These are phyloP conservation scores for Saxidomus purpurata DNA, from an alignment of 1,140 invertebrate species.

Conservation along the genomic window DNA sequence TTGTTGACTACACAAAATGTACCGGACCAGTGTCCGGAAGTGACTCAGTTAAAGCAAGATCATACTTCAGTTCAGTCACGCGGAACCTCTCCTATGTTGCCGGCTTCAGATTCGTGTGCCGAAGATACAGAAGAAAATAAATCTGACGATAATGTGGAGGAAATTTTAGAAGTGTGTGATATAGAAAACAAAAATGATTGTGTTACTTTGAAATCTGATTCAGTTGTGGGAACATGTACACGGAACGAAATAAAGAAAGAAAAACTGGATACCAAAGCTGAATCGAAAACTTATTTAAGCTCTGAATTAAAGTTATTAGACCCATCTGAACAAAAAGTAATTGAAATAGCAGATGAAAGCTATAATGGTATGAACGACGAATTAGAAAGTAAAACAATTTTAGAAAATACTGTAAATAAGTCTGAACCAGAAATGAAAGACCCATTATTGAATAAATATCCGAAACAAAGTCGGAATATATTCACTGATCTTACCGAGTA, in stretches of 20 bases:
- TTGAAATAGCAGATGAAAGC: neutral
- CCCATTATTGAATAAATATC: neutral
- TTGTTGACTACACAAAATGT: constrained; percentile 30
- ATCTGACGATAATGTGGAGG: constrained; percentile 37
- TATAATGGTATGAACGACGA: neutral
- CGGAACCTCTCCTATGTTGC: constrained; percentile 83
- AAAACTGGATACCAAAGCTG: neutral
- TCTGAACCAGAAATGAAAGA: neutral
- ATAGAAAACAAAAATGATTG: constrained; percentile 19
- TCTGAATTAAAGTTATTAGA: neutral
- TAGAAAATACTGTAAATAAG: neutral
- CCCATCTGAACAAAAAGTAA: neutral
- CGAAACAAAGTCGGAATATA: neutral
- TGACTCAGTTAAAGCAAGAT: constrained; percentile 71
- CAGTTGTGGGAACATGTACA: neutral
- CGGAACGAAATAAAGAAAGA: neutral
- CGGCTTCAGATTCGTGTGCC: constrained; percentile 68
- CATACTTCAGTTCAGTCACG: constrained; percentile 79
- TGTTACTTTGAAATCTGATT: neutral
- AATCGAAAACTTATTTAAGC: neutral
- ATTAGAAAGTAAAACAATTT: neutral
- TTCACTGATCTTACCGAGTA: constrained; percentile 65
- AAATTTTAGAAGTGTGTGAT: constrained; percentile 49
- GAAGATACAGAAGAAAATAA: constrained; percentile 65
- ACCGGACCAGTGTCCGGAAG: neutral